Conservation (phyloP, 2,797 vertebrate species). For the Alcedo quadribrachys region DNA sequence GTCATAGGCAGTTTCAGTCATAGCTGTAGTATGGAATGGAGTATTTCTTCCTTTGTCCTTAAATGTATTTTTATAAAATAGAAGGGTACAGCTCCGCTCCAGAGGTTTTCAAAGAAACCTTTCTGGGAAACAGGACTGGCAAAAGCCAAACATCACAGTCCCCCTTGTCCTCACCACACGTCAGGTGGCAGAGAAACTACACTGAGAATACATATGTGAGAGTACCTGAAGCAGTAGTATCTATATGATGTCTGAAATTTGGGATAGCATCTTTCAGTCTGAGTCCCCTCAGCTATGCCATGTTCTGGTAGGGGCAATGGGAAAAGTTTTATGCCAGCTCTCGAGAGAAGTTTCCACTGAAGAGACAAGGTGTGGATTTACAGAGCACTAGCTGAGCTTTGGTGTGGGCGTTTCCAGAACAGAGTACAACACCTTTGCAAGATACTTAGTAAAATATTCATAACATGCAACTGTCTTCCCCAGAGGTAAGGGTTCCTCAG, state of each 20-base stretch:
- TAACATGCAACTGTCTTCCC: background rate
- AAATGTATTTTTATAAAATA: background rate
- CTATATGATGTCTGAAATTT: background rate
- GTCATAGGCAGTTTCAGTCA: background rate
- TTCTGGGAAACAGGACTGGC: background rate
- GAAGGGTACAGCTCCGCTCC: background rate
- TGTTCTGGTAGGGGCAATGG: background rate
- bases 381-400: background rate
- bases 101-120: background rate
- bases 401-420: background rate
- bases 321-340: background rate
- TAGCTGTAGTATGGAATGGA: background rate
- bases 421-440: background rate
- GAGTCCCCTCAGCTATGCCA: background rate
- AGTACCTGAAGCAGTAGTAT: background rate
- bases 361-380: background rate
- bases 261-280: background rate
- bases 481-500: background rate
- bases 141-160: background rate
- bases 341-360: background rate
- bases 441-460: background rate
- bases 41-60: background rate
- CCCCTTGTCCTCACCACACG: accelerated
- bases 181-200: background rate
- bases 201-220: accelerated